Conservation (phyloP, 2,888 invertebrate species). For the Drosophila nigricruria region DNA sequence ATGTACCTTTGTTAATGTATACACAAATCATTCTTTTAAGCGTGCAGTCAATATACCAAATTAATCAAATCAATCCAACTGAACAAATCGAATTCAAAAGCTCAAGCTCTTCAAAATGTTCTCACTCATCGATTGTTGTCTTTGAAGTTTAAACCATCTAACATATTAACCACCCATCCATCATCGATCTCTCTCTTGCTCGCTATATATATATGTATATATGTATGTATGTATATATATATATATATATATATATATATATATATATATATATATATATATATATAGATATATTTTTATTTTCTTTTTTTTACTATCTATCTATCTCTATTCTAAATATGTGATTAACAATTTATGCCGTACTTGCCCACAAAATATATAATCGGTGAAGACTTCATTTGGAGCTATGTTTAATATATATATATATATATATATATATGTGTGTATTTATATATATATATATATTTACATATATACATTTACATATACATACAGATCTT, state of each 20-base stretch:
- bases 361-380: slow-evolving; percentile 18
- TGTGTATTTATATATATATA: not conserved
- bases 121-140: slow-evolving; percentile 79
- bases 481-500: not conserved
- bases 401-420: slow-evolving; percentile 19
- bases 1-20: slow-evolving; percentile 46
- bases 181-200: slow-evolving; percentile 19
- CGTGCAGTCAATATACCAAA: slow-evolving; percentile 37
- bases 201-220: slow-evolving; percentile 7
- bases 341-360: slow-evolving; percentile 16
- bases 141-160: slow-evolving; percentile 78
- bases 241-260: slow-evolving; percentile 7
- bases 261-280: slow-evolving; percentile 2
- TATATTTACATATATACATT: not conserved
- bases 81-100: slow-evolving; percentile 31
- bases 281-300: not conserved
- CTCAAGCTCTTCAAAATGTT: slow-evolving; percentile 67
- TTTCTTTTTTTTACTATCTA: not conserved
- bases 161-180: slow-evolving; percentile 36
- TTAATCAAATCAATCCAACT: slow-evolving; percentile 29
- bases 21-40: slow-evolving; percentile 46
- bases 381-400: slow-evolving; percentile 62
- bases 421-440: slow-evolving; percentile 9
- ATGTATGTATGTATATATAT: slow-evolving; percentile 5
- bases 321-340: slow-evolving; percentile 3